Evolutionary conservation across 2,797 vertebrate genomes (phyloP), one percentile per base, ranked within the genome.

Genomic region (Nothura maculosa): DNA sequence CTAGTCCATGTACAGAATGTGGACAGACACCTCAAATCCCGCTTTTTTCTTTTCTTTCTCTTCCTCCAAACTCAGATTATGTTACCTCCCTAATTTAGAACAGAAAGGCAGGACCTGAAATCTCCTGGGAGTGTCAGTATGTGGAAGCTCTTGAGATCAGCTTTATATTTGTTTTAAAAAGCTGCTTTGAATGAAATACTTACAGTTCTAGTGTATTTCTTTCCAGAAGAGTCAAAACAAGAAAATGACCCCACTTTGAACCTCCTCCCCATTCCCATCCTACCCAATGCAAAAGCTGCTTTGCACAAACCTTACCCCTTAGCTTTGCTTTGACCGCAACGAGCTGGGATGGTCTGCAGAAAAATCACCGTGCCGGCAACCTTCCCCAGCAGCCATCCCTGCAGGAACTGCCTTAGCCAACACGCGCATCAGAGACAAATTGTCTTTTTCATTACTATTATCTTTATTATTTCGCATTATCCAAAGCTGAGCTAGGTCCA

Each of bases 391-490:
- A 1, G 38, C 38, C 62, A 14, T n/a, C 68, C 17, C 58, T 0
- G 0, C 50, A 32, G n/a, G 36, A 55, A n/a, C 14, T 45, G 60
- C 50, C 30, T 58, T 32, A 9, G 66, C 6, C 47, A 24, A n/a
- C 22, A 6, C 0, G 0, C 24, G 50, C 58, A 62, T 8, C 9
- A 9, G 28, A 78, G 58, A 16, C 55, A 52, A 0, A 1, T 7
- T 40, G 38, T 8, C 27, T 8, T 4, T 64, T 12, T 42, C 9
- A 45, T 18, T 43, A 43, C 17, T 16, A 43, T 43, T 43, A 43
- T 43, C 7, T 4, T 19, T 45, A 17, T 48, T 48, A 25, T 48
- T 48, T 48, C 13, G 22, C 47, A 25, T 12, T 25, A 77, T 52
- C 75, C 25, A 10, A 28, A 45, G 32, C 1, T 1, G 58, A 43